Evolutionary conservation across 2,888 invertebrate species (phyloP), one percentile per base, ranked within the genome.

Genomic region (Drosophila demipolita): DNA sequence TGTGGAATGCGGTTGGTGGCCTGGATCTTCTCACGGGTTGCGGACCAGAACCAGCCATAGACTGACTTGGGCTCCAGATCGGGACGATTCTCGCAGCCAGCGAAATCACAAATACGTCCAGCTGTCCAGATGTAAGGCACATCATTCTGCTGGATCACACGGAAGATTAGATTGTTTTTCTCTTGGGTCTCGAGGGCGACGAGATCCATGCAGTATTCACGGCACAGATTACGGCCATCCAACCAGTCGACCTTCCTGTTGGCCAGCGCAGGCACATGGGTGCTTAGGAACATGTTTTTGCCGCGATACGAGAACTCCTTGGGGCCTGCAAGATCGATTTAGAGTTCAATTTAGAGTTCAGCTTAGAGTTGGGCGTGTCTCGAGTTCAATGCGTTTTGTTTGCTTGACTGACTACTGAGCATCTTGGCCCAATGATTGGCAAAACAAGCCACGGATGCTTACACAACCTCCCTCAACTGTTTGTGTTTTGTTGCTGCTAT

Each of bases 121-220:
- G 97, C 97, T 17, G 98, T 98, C 98, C 98, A 98, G 91, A 98
- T 98, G 94, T 97, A 98, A 4, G 97, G 97, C 54, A 97, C 96
- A 92, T 97, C 97, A 84, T 97, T 97, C 93, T 97, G 96, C 93
- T 97, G 97, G 82, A 97, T 97, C 50, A 97, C 95, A 93, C 96
- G 96, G 95, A 97, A 97, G 93, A 97, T 95, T 90, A 97, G 95
- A 93, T 97, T 97, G 92, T 98, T 97, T 93, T 98, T 97, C 92
- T 97, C 97, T 93, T 97, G 97, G 15, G 97, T 96, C 93, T 98
- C 98, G 93, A 98, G 94, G 26, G 97, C 97, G 55, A 98, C 96
- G 85, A 97, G 95, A 93, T 98, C 98, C 98, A 98, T 98, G 93
- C 98, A 98, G 93, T 97, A 97, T 93, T 97, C 97, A 80, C 98